phyloP scores from a whole-genome alignment of 2,113 vertebrate species.

The Onychostoma macrolepis region DNA sequence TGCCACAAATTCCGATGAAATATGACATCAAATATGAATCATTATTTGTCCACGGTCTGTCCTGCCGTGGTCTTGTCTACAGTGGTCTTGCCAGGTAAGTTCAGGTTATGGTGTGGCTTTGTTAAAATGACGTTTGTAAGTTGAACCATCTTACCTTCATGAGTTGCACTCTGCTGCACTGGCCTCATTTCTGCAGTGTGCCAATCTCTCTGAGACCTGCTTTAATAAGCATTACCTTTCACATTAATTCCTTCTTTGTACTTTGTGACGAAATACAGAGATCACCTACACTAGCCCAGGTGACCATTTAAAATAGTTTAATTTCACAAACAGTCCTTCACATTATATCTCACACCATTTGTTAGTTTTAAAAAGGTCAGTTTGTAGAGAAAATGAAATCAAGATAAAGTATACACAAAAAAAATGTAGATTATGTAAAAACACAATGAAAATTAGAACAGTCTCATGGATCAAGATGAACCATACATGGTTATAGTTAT shows the following conservation, averaged over 20 bases:
- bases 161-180: background rate
- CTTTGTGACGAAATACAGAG: background rate
- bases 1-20: background rate
- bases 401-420: background rate
- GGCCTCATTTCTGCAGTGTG: slow-evolving; percentile 13
- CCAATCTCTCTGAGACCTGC: background rate
- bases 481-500: background rate
- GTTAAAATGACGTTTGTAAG: background rate
- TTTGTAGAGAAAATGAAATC: background rate
- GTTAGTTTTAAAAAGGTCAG: background rate
- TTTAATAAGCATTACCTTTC: slow-evolving; percentile 2
- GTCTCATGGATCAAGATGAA: background rate
- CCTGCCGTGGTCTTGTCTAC: background rate
- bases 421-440: too few relatives aligned
- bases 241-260: background rate
- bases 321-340: background rate
- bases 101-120: background rate
- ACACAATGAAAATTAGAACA: background rate
- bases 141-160: background rate
- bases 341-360: background rate
- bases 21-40: too few relatives aligned
- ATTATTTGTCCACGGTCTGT: background rate
- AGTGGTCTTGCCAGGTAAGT: background rate
- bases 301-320: background rate
- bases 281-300: too few relatives aligned